Evolutionary conservation across 92 coral and sea anemone genomes (phyloP), one percentile per base, ranked within the genome.

Genomic region (Diadumene lineata): DNA sequence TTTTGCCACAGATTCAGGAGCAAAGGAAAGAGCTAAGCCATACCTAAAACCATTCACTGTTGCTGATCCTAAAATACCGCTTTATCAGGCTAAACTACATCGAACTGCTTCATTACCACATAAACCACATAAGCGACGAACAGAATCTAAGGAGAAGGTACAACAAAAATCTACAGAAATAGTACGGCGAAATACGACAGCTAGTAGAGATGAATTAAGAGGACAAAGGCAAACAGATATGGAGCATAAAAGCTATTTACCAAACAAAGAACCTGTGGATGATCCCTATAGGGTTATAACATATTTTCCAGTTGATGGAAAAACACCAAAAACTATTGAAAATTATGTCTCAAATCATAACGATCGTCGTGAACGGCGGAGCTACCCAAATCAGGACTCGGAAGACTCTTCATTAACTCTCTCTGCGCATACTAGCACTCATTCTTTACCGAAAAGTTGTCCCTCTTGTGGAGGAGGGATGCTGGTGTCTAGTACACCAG

Each of bases 21-120:
- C 98, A 29, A 87, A 81, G 66, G 89, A 93, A 9, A 90, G 98
- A 65, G 98, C 98, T n/a, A 76, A 70, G 18, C 92, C 88, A 19
- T 86, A 81, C 74, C 87, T 94, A 50, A 72, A 92, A 66, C 69
- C 84, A 38, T 92, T 83, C 69, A 71, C 94, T 18, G 96, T 94
- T 7, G 97, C 92, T 32, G 97, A 94, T 62, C 98, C 98, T 6
- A 92, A 88, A 71, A 76, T 94, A 33, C 85, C 87, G 11, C 88
- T 88, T 46, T 94, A 90, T 62, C 96, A 94, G 78, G 84, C 96
- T 21, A 89, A 88, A 60, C 76, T 94, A 17, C 96, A 87, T 31
- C 78, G 96, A 15, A 82, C 96, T 38, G 83, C 92, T 31, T 92
- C 98, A 10, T 92, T 93, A 61, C 98, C 98, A 26, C 79, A 82